A percentile compares a stretch with the other conserved stretches of the same genome.
These are phyloP conservation scores for Leguminivora glycinivorella DNA, from an alignment of 1,140 invertebrate genomes.

Conservation along the genomic window DNA sequence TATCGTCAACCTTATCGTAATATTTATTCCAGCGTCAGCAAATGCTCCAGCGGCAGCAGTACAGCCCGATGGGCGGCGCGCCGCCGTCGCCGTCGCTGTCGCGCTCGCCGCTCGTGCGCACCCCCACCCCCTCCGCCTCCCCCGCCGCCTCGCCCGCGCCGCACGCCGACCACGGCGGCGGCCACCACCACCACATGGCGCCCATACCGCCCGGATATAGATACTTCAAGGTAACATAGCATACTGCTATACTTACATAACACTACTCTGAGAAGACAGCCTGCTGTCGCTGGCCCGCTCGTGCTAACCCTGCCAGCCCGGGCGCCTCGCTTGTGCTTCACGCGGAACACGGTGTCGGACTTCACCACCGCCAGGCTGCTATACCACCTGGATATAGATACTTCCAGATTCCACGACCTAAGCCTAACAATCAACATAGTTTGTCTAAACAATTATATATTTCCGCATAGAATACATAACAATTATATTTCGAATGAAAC, in stretches of 20 bases:
- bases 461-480: no score
- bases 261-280: no score
- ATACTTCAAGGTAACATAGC: conserved; percentile 74
- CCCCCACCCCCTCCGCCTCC: conserved; percentile 53
- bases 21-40: conserved; percentile 61
- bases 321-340: conserved; percentile 60
- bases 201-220: conserved; percentile 65
- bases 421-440: no score
- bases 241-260: no score
- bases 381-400: conserved; percentile 71
- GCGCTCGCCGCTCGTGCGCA: conserved; percentile 80
- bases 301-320: conserved; percentile 60
- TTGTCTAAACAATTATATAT: no score
- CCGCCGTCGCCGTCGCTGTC: conserved; percentile 83
- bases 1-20: no score
- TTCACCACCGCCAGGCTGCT: conserved; percentile 60
- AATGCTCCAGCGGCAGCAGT: conserved; percentile 73
- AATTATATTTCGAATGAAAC: no score
- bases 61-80: conserved; percentile 79
- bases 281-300: conserved; percentile 81
- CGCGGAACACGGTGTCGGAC: conserved; percentile 55
- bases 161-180: conserved; percentile 54
- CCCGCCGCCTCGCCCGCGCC: conserved; percentile 63
- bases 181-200: conserved; percentile 55
- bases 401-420: no score